Conservation (phyloP, 1,140 invertebrate genomes). For the Dreissena rostriformis region DNA sequence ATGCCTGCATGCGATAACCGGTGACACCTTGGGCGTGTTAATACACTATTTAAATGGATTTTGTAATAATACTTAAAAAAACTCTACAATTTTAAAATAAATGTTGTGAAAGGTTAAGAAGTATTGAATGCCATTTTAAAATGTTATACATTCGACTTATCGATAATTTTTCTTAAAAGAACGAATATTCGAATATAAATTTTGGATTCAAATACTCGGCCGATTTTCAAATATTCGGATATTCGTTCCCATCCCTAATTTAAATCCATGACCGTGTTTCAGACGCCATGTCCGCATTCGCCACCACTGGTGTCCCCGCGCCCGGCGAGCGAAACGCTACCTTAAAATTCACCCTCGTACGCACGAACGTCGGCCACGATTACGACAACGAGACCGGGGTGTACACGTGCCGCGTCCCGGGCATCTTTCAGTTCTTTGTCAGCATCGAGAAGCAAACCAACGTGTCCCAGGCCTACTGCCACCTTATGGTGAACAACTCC, state of each 20-base stretch:
- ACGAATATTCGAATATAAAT: too few relatives aligned
- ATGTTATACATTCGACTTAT: too few relatives aligned
- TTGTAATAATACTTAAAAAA: too few relatives aligned
- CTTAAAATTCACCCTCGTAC: constrained; percentile 11
- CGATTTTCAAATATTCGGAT: too few relatives aligned
- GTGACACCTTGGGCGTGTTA: too few relatives aligned
- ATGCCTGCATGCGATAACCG: too few relatives aligned
- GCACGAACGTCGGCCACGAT: constrained; percentile 35
- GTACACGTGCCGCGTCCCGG: constrained; percentile 24
- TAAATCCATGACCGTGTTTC: neutral
- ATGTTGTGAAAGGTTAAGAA: too few relatives aligned
- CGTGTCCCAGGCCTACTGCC: neutral
- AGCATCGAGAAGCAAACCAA: neutral
- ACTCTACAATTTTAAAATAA: too few relatives aligned
- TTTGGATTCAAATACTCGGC: too few relatives aligned
- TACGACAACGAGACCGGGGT: constrained; percentile 34
- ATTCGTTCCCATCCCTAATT: neutral
- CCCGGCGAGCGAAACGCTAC: constrained; percentile 1
- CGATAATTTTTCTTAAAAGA: too few relatives aligned
- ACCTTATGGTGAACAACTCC: neutral
- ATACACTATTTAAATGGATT: too few relatives aligned
- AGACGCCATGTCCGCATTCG: neutral
- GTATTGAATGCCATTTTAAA: too few relatives aligned
- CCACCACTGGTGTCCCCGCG: neutral
- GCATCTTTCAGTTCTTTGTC: neutral